Percentiles rank a stretch among this genome's conserved stretches.
These are phyloP conservation scores for Acrocephalus scirpaceus DNA, from an alignment of 2,797 vertebrate species.

Conservation along the genomic window DNA sequence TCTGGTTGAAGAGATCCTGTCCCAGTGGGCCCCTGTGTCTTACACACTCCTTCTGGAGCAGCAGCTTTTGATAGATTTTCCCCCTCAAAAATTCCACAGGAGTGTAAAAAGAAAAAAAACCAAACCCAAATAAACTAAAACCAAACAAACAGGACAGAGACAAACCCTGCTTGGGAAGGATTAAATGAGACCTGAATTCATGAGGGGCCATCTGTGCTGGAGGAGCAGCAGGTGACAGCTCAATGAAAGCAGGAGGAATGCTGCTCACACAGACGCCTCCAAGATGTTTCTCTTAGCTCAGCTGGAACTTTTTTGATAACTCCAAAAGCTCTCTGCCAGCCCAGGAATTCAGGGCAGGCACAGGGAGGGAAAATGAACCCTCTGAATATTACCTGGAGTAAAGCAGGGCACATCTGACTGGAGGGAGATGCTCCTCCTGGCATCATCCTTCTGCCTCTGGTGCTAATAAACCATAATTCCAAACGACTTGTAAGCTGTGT, in stretches of 20 bases:
- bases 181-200: not conserved
- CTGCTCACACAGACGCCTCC: not conserved
- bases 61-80: not conserved
- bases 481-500: not conserved
- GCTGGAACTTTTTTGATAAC: not conserved
- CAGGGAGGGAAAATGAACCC: not conserved
- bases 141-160: not conserved
- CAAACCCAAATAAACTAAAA: not conserved
- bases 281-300: not conserved
- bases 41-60: not conserved
- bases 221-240: not conserved
- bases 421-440: not conserved
- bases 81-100: not conserved
- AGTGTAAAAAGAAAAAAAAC: not conserved
- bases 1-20: not conserved
- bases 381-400: not conserved
- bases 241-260: not conserved
- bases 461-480: slow-evolving; percentile 17
- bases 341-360: not conserved
- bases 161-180: not conserved
- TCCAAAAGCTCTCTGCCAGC: not conserved
- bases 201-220: not conserved
- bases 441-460: not conserved
- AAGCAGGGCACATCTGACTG: not conserved
- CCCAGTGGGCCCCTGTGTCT: not conserved